phyloP scores from a whole-genome alignment of 92 coral and sea anemone species.

The Porites lobata region DNA sequence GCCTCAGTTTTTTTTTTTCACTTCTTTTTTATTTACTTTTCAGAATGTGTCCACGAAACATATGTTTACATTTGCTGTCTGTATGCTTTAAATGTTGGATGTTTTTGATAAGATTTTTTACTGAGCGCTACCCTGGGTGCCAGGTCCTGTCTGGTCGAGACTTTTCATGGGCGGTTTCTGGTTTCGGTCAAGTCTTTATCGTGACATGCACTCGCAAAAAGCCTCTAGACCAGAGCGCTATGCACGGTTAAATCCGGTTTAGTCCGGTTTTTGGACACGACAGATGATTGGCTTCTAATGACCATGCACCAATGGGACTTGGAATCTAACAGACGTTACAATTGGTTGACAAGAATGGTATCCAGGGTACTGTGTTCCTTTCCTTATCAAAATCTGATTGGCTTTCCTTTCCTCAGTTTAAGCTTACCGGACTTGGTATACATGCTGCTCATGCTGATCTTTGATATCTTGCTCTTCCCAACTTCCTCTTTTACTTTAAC shows the following conservation, averaged over 20 bases:
- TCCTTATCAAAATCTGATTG: constrained; percentile 57
- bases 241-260: not conserved
- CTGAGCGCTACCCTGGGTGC: constrained; percentile 32
- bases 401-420: constrained; percentile 50
- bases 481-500: constrained; percentile 30
- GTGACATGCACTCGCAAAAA: too few relatives aligned
- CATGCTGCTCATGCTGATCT: constrained; percentile 46
- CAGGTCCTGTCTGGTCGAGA: too few relatives aligned
- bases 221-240: too few relatives aligned
- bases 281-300: not conserved
- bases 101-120: constrained; percentile 37
- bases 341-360: too few relatives aligned
- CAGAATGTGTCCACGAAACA: constrained; percentile 63
- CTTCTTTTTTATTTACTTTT: constrained; percentile 44
- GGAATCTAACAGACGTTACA: too few relatives aligned
- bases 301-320: not conserved
- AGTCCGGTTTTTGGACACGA: not conserved
- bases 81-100: constrained; percentile 46
- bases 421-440: constrained; percentile 64
- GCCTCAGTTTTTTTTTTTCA: constrained; percentile 49
- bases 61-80: constrained; percentile 56
- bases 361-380: constrained; percentile 42
- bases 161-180: too few relatives aligned
- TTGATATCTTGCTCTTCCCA: constrained; percentile 42
- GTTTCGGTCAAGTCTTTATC: too few relatives aligned